phyloP scores from a whole-genome alignment of 2,113 vertebrate species.

The Ploceus nigricollis region DNA sequence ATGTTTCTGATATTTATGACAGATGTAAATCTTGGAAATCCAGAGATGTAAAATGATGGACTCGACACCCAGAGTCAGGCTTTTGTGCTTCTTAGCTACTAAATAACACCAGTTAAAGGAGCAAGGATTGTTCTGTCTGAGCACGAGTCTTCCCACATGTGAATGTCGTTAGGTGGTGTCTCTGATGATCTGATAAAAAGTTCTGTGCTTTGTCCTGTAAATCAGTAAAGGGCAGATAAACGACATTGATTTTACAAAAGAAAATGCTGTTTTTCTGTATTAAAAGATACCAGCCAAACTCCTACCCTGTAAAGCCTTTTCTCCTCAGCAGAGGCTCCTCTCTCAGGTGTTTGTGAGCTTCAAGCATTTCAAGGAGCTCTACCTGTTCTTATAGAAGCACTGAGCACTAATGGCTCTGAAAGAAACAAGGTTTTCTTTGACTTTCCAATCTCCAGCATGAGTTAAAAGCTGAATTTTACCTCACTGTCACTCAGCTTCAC shows the following conservation, averaged over 20 bases:
- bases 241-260: not conserved
- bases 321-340: not conserved
- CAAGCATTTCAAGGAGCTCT: not conserved
- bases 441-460: conserved; percentile 43
- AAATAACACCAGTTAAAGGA: not conserved
- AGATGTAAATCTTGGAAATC: conserved; percentile 12
- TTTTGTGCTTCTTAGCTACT: not conserved
- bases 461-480: conserved; percentile 68
- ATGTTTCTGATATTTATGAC: conserved; percentile 8
- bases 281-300: not conserved
- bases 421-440: conserved; percentile 51
- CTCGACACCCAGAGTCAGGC: not conserved
- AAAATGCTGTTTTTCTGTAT: not conserved
- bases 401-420: not conserved
- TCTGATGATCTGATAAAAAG: not conserved
- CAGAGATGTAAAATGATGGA: not conserved
- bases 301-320: not conserved
- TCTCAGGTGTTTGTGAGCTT: not conserved
- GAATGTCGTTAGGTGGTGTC: not conserved
- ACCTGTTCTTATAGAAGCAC: not conserved
- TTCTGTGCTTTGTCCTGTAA: not conserved
- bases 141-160: not conserved
- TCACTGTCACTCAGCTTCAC: conserved; percentile 52
- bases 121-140: not conserved
- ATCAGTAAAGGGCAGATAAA: not conserved